Percentiles rank a stretch among this genome's conserved stretches.
These are phyloP conservation scores for Prunella strophiata DNA, from an alignment of 2,797 vertebrate genomes.

Conservation along the genomic window DNA sequence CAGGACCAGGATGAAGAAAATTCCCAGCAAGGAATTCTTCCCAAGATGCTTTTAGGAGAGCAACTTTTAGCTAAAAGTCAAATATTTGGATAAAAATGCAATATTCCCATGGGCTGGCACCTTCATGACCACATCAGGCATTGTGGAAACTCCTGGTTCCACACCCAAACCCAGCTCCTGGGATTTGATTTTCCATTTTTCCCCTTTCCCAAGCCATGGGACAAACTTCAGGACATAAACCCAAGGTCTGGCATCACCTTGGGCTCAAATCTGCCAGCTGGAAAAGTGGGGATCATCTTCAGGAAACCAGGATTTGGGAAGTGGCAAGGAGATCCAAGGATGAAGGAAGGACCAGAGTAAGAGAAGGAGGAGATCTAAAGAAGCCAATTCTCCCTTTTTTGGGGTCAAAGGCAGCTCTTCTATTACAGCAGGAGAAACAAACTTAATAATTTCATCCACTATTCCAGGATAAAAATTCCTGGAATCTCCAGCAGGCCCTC, in stretches of 20 bases:
- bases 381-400: neutral
- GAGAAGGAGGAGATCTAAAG: neutral
- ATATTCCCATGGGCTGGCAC: neutral
- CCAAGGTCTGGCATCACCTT: neutral
- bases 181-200: neutral
- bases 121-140: neutral
- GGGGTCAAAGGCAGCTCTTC: neutral
- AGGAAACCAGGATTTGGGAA: neutral
- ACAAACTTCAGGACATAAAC: neutral
- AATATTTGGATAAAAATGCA: neutral
- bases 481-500: neutral
- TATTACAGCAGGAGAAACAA: neutral
- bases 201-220: neutral
- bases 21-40: neutral
- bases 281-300: neutral
- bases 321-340: rapidly evolving
- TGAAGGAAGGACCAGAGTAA: neutral
- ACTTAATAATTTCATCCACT: neutral
- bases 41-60: neutral
- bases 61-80: neutral
- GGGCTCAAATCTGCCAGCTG: neutral
- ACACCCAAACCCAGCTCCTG: neutral
- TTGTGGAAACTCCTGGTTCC: neutral
- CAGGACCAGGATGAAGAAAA: neutral
- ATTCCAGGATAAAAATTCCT: neutral